Conservation (phyloP, 1,140 invertebrate species). For the Pachypeltis micranthus region DNA sequence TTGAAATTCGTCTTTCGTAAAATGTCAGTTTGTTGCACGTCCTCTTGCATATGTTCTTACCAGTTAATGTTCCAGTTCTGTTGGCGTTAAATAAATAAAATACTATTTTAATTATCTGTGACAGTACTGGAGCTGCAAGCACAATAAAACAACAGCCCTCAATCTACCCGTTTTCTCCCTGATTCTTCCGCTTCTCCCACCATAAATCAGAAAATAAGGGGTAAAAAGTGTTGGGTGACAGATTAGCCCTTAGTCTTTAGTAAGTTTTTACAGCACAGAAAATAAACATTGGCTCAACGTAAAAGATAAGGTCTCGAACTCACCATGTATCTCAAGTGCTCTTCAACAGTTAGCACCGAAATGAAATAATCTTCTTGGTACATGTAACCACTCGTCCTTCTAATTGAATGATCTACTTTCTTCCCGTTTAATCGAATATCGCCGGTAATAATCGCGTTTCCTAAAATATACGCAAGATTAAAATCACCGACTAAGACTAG, state of each 20-base stretch:
- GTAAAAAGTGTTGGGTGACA: too few species aligned
- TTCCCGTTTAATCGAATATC: constrained; percentile 61
- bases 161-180: too few species aligned
- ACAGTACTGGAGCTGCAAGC: too few species aligned
- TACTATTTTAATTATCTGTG: too few species aligned
- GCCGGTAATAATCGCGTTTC: constrained; percentile 56
- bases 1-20: too few species aligned
- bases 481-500: neutral
- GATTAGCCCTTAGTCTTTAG: constrained; percentile 4
- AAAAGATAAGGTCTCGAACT: constrained; percentile 17
- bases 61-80: too few species aligned
- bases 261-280: constrained; percentile 9
- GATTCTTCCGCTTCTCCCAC: too few species aligned
- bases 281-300: neutral
- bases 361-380: constrained; percentile 89
- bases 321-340: constrained; percentile 85
- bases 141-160: too few species aligned
- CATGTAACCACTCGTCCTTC: constrained; percentile 77
- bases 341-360: constrained; percentile 70
- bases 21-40: too few species aligned
- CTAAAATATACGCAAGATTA: constrained; percentile 32
- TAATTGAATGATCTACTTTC: constrained; percentile 56
- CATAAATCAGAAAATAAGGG: too few species aligned
- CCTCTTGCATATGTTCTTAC: too few species aligned
- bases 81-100: too few species aligned